Percentiles rank a stretch among this genome's conserved stretches.
These are phyloP conservation scores for Potamarius usumacintae DNA, from an alignment of 2,113 vertebrate genomes.

Conservation along the genomic window DNA sequence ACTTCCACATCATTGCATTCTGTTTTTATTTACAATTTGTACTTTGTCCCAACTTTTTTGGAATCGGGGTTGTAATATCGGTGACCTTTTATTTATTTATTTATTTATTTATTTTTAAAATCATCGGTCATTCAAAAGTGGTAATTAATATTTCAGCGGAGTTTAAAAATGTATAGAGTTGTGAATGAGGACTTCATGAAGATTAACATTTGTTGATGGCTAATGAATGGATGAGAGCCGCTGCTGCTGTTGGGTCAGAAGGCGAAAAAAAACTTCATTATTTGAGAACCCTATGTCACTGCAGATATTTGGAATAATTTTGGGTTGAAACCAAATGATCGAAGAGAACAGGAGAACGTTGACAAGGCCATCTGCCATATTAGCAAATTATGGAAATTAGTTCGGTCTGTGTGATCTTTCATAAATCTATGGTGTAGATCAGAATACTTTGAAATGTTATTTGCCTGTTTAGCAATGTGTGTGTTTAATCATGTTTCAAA, in stretches of 20 bases:
- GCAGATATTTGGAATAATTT: not conserved
- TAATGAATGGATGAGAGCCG: not conserved
- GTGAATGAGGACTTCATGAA: not conserved
- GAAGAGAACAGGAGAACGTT: not conserved
- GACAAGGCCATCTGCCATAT: slow-evolving; percentile 8
- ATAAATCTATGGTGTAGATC: not conserved
- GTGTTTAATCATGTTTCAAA: not conserved
- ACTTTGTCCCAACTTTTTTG: too few species aligned
- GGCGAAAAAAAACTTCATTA: not conserved
- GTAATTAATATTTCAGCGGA: not conserved
- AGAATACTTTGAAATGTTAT: not conserved
- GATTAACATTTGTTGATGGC: not conserved
- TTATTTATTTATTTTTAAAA: not conserved
- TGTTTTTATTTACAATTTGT: too few species aligned
- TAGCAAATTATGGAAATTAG: not conserved
- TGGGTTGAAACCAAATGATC: not conserved
- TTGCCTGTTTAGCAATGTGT: not conserved
- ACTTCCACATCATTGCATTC: too few species aligned
- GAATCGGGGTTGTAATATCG: too few species aligned
- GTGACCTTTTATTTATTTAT: not conserved
- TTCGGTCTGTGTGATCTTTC: not conserved
- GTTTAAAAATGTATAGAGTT: not conserved
- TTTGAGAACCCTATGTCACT: not conserved
- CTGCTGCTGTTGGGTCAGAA: not conserved
- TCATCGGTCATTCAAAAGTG: not conserved